A percentile compares a stretch with the other conserved stretches of the same genome.
Conservation (phyloP, 2,113 vertebrate species). For the Cephalopholis sonnerati region DNA sequence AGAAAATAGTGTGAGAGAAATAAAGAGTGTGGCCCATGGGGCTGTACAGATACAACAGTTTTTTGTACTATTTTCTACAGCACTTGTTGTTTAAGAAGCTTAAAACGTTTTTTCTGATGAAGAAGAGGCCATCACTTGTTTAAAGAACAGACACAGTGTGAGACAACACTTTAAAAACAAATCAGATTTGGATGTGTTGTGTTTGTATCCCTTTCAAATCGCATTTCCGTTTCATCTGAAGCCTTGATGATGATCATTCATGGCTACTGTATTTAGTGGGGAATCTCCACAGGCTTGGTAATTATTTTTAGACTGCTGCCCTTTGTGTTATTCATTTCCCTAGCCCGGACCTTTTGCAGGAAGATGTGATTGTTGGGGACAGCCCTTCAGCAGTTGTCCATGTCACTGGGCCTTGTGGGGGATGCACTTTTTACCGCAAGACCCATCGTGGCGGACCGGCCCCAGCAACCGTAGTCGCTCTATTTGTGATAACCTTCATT, state of each 20-base stretch:
- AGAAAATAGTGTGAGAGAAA: conserved; percentile 31
- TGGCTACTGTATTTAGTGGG: conserved; percentile 39
- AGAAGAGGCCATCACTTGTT: too few relatives aligned
- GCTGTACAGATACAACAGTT: conserved; percentile 33
- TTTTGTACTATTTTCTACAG: conserved; percentile 38
- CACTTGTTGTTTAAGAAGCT: conserved; percentile 27
- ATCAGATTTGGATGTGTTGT: not conserved
- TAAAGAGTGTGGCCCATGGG: conserved; percentile 32
- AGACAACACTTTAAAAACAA: not conserved
- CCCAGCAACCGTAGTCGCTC: conserved; percentile 21
- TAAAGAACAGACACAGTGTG: not conserved
- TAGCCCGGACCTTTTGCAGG: conserved; percentile 47
- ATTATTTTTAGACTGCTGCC: conserved; percentile 79
- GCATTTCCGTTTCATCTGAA: not conserved
- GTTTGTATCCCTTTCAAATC: conserved; percentile 7
- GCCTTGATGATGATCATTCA: conserved; percentile 53
- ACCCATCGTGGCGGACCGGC: conserved; percentile 44
- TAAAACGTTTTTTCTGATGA: not conserved
- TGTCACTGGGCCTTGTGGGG: conserved; percentile 74
- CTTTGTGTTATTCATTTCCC: conserved; percentile 73
- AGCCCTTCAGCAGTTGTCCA: conserved; percentile 80
- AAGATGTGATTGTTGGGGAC: conserved; percentile 80
- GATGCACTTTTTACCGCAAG: conserved; percentile 63
- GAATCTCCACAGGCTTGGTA: conserved; percentile 50
- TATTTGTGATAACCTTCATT: conserved; percentile 58